Base-by-base conservation (phyloP, 1,140 invertebrate genomes). In the Trichonephila inaurata region DNA sequence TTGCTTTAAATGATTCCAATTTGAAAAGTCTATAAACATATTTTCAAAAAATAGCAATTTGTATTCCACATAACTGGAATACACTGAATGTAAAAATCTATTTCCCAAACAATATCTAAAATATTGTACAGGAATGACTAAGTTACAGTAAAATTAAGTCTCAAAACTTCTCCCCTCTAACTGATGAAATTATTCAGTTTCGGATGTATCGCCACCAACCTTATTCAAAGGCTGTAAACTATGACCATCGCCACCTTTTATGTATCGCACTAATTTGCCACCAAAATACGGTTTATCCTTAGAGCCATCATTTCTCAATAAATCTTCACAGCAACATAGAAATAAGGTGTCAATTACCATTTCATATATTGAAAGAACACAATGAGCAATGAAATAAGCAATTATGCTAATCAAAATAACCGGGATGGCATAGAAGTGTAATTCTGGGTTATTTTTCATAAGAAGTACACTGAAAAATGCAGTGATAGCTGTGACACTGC, bases 321-420 rank as follows among this genome's bases (percentile, higher is more conserved):
- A 97, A 95, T 98, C 98, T 95, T 99, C 98, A 96, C 99, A 98
- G 95, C 99, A 98, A 95, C 99, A 99, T 64, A 99, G 96, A 96
- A 99, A 98, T 62, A 99, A 96, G 0, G 98, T 98, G 95, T 99
- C 99, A 18, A 99, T 98, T 1, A 99, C 97, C 97, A 99, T 99
- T 98, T 99, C 98, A 95, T 99, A 99, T n/a, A 99, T 96, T 3
- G 98, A 98, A 44, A 99, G 97, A 64, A 99, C 97, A 95, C 98
- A 98, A 95, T 99, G 98, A 61, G 98, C 98, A 93, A 99, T 98
- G 95, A 99, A 98, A 96, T 98, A 99, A 2, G 98, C 97, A 96
- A 98, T 99, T 24, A 99, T 96, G 94, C 97, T 98, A n/a, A 98
- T 97, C 60, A 99, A 96, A 28, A 99, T 96, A 1, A 98, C 97